Conservation (phyloP, 2,888 invertebrate genomes). For the Eumerus sabulonum region DNA sequence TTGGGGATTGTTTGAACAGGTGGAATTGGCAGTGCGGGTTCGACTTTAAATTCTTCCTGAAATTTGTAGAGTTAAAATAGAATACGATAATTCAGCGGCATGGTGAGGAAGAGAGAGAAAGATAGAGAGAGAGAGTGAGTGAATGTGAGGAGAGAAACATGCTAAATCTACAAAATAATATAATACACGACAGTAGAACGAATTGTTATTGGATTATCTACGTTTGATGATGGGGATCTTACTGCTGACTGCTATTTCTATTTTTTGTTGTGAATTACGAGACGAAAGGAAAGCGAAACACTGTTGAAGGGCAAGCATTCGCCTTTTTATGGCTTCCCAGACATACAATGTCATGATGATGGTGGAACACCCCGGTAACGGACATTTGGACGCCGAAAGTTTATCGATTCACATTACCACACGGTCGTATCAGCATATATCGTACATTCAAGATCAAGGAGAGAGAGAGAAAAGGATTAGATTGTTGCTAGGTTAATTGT, state of each 20-base stretch:
- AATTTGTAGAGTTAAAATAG: conserved; percentile 67
- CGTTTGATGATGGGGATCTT: conserved; percentile 5
- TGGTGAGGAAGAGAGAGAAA: conserved; percentile 28
- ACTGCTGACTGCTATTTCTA: background rate
- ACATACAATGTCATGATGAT: conserved; percentile 31
- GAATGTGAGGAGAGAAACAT: too few species aligned
- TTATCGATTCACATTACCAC: too few species aligned
- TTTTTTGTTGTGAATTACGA: background rate
- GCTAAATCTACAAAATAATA: conserved; percentile 2
- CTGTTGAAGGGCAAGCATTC: conserved; percentile 23
- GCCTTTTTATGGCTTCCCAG: conserved; percentile 46
- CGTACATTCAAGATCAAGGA: too few species aligned
- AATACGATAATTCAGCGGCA: conserved; percentile 64
- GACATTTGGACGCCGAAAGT: too few species aligned
- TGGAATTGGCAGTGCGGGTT: conserved; percentile 7
- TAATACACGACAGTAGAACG: background rate
- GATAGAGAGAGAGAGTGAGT: conserved; percentile 25
- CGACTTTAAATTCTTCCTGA: conserved; percentile 43
- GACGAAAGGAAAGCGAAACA: conserved; percentile 9
- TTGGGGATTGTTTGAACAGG: background rate
- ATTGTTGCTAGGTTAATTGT: too few species aligned
- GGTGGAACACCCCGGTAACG: too few species aligned
- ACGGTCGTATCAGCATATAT: too few species aligned
- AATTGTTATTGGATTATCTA: background rate
- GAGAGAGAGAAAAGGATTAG: too few species aligned